Evolutionary conservation across 2,797 vertebrate species (phyloP), one percentile per base, ranked within the genome.

Genomic region (Pseudochirops cupreus): DNA sequence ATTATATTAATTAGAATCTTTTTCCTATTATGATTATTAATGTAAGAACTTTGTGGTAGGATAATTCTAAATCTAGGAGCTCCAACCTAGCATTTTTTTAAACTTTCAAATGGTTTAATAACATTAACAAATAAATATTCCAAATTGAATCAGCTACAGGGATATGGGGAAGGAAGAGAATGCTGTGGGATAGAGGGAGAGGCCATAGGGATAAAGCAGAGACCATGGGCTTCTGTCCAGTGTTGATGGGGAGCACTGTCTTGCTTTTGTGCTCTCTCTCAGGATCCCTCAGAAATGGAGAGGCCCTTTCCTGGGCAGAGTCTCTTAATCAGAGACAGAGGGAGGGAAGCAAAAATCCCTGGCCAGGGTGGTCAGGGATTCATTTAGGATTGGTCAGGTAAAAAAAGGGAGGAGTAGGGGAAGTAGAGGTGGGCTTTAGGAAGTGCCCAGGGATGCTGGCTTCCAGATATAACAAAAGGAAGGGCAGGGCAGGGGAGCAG

Each of bases 111-210:
- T 57, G 62, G 93, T 98, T 98, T 98, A 98, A 97, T 98, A 98
- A 97, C 97, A 94, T 97, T 96, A 97, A 96, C 93, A 96, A 98
- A 98, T 98, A 98, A 98, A 98, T 98, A 98, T 97, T 94, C 95
- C 96, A 97, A 95, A 96, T 31, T 18, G 29, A 82, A 91, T 6
- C 91, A 87, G 57, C 96, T 96, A 97, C 90, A 74, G 91, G 92
- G 13, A 59, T 46, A 52, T 58, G 91, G n/a, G 11, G 94, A 55
- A 82, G 3, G 10, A 14, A 12, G 29, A 31, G 94, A 93, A 93
- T 82, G 74, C 74, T 46, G 21, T 82, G 39, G 74, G 58, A 53
- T 92, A 94, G 94, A 95, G 91, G 92, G 74, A 11, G 74, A 24
- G 39, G 39, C 39, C 74, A 46, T 26, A 46, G 39, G 39, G 74